Conservation (phyloP, 2,113 vertebrate species). For the Xyrauchen texanus region DNA sequence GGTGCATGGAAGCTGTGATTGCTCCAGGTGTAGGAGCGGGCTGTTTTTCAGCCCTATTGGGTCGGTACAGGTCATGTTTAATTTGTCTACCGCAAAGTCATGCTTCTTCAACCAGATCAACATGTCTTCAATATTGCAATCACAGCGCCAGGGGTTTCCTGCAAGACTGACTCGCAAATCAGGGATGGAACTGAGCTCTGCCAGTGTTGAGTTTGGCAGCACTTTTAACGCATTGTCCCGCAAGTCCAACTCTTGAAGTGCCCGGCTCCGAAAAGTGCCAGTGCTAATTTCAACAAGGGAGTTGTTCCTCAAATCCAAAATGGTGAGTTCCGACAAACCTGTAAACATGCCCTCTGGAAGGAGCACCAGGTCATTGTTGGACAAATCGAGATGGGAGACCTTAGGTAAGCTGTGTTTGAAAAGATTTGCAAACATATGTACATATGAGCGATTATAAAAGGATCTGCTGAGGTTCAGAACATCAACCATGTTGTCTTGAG, state of each 20-base stretch:
- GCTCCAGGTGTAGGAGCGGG: constrained; percentile 73
- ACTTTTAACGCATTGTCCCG: constrained; percentile 81
- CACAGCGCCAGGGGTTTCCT: constrained; percentile 85
- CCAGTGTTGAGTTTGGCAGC: constrained; percentile 71
- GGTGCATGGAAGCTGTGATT: constrained; percentile 76
- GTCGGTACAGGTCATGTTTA: constrained; percentile 76
- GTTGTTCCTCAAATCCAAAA: constrained; percentile 85
- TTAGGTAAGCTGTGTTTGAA: constrained; percentile 66
- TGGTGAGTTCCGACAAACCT: constrained; percentile 69
- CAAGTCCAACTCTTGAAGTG: constrained; percentile 81
- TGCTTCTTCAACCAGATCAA: constrained; percentile 84
- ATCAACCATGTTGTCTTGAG: constrained; percentile 69
- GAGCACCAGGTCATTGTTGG: constrained; percentile 80
- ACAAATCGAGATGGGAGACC: constrained; percentile 80
- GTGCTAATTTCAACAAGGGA: constrained; percentile 79
- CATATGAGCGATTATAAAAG: constrained; percentile 62
- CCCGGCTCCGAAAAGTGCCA: constrained; percentile 72
- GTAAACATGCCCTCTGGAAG: constrained; percentile 74
- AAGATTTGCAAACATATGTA: constrained; percentile 59
- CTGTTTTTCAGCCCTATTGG: constrained; percentile 73
- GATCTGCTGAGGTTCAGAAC: constrained; percentile 74
- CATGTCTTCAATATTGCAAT: constrained; percentile 81
- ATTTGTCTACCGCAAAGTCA: constrained; percentile 71
- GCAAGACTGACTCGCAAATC: constrained; percentile 71
- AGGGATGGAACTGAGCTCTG: constrained; percentile 69